phyloP scores from a whole-genome alignment of 2,888 invertebrate genomes.

The Geophilus truncorum region DNA sequence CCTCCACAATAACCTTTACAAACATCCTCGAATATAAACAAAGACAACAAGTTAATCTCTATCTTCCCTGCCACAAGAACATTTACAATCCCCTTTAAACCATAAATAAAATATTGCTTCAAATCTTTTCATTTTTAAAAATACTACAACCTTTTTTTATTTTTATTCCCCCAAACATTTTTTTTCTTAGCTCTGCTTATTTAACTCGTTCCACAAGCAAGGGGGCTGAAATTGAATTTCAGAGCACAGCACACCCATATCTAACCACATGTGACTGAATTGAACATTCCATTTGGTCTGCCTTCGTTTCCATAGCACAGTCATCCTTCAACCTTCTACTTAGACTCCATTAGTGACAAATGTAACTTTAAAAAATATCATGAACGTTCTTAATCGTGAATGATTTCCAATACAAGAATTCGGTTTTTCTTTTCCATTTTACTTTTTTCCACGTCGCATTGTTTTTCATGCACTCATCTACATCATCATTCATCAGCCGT shows the following conservation, averaged over 20 bases:
- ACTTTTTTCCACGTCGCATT: background rate
- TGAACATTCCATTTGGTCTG: conserved; percentile 27
- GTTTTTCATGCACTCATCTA: background rate
- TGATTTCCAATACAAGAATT: background rate
- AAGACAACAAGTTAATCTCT: conserved; percentile 6
- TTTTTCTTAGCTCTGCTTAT: background rate
- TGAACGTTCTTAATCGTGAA: background rate
- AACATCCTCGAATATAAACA: background rate
- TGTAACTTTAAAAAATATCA: conserved; percentile 10
- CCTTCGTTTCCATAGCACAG: background rate
- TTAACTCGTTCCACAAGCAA: conserved; percentile 20
- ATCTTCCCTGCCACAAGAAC: background rate
- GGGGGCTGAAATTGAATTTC: conserved; percentile 14
- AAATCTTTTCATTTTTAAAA: conserved; percentile 1
- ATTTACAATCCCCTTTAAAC: background rate
- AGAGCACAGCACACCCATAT: conserved; percentile 22
- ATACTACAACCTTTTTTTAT: background rate
- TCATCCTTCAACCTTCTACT: conserved; percentile 15
- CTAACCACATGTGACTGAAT: conserved; percentile 27
- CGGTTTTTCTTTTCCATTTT: background rate
- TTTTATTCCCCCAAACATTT: background rate
- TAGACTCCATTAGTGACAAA: conserved; percentile 7
- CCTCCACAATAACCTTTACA: background rate
- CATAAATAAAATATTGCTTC: background rate
- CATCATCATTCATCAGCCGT: background rate